These are phyloP conservation scores for Keiferia lycopersicella DNA, from an alignment of 2,888 invertebrate genomes.

Conservation along the genomic window DNA sequence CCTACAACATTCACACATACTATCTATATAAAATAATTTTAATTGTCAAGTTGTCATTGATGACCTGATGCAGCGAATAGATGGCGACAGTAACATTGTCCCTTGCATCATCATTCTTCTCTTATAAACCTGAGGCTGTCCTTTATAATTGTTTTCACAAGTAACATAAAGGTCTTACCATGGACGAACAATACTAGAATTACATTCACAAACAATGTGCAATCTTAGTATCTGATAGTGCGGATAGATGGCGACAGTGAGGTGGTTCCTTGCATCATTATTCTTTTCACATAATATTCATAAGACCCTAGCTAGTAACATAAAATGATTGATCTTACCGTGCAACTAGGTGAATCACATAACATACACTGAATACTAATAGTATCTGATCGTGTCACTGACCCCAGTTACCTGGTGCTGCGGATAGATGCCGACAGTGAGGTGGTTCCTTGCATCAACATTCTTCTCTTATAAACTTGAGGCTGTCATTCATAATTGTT, in stretches of 20 bases:
- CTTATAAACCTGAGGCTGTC: too few relatives aligned
- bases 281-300: constrained; percentile 83
- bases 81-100: constrained; percentile 93
- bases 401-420: constrained; percentile 86
- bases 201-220: background rate
- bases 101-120: constrained; percentile 77
- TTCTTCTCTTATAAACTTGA: constrained; percentile 94
- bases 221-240: constrained; percentile 83
- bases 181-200: too few relatives aligned
- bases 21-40: too few relatives aligned
- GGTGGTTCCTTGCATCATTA: constrained; percentile 85
- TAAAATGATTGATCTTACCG: too few relatives aligned
- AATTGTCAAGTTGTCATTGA: too few relatives aligned
- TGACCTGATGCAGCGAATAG: constrained; percentile 92
- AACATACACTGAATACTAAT: background rate
- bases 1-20: background rate
- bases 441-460: constrained; percentile 82
- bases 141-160: constrained; percentile 73
- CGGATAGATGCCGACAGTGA: constrained; percentile 95
- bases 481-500: constrained; percentile 86
- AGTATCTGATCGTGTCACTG: constrained; percentile 3
- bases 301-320: constrained; percentile 32
- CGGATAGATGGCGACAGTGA: constrained; percentile 96
- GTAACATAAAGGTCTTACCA: background rate
- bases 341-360: background rate